Evolutionary conservation across 2,797 vertebrate genomes (phyloP), one percentile per base, ranked within the genome.

Genomic region (Craterocephalus amniculus): DNA sequence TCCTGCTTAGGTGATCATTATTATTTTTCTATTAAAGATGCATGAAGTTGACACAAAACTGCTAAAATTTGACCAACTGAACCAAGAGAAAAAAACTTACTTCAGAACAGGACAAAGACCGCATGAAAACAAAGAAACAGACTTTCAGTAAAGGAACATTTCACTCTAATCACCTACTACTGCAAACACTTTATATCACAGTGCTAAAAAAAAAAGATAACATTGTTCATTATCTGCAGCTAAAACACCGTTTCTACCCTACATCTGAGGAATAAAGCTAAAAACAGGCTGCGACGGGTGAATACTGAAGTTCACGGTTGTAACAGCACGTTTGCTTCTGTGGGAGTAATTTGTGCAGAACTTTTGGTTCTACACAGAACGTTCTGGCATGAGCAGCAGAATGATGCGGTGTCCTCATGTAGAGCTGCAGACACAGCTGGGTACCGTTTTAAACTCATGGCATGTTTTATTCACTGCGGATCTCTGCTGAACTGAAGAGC

Each of bases 111-210:
- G 63, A 87, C 52, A 12, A 69, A 71, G 81, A 80, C 34, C 58
- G 88, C 84, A 56, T 87, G 82, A 52, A 76, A 58, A 84, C 74
- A 89, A 75, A 79, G 78, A 84, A 24, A 85, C 24, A 79, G 35
- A 67, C 14, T 11, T 65, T 81, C 18, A 66, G 58, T 84, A 80
- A 67, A 40, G 18, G 59, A 34, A 26, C 68, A 63, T 51, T 61
- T 56, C 58, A 79, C 52, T 10, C 1, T 43, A 43, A 43, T 6
- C 6, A 43, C 16, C 4, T n/a, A 14, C 12, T 24, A 16, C 22
- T 22, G n/a, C 14, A 24, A 26, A 27, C 24, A 22, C 9, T 6
- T 14, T 61, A 61, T 10, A 61, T 34, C 29, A 59, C 16, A 14
- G n/a, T n/a, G 18, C 34, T n/a, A 40, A 18, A 18, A 18, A 40